Base-by-base conservation (phyloP, 2,888 invertebrate genomes). In the Tetragonisca angustula region DNA sequence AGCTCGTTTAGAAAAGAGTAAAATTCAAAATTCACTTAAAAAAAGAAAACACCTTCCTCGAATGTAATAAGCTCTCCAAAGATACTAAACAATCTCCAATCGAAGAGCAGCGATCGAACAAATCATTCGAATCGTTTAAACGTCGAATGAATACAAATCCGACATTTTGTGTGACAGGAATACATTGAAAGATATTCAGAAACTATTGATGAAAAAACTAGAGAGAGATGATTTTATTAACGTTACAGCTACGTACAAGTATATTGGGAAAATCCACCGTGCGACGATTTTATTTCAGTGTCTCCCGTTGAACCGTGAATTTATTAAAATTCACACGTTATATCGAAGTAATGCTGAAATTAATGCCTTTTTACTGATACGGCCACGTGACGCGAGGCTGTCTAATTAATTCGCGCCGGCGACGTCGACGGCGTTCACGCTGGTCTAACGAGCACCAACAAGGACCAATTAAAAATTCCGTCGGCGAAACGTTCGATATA, bases 381-480 rank as follows among this genome's bases (percentile, higher is more conserved):
- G 32, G 52, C 54, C 72, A n/a, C 50, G 24, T 13, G 49, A 24
- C 64, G 62, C n/a, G 19, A 27, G 24, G n/a, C 49, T 73, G 67
- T 79, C 69, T 82, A 82, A 82, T 79, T 82, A 81, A 79, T 74
- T 70, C 79, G 79, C n/a, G 49, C 76, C 59, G 49, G 43, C 56
- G 49, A 17, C 15, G n/a, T n/a, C 50, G 72, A 43, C 27, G 76
- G 49, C 71, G 65, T 62, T 70, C 27, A 43, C n/a, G 50, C 9
- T 65, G 15, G 71, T 74, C 64, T 79, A 65, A 64, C 69, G 74
- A 81, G 76, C 67, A 43, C 65, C 69, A 52, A 50, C 68, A 73
- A 79, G 81, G 71, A 78, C 75, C 76, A 85, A 89, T 89, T 85
- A 87, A 88, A 88, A 82, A 85, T 87, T 78, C 54, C 24, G 15